Evolutionary conservation across 2,888 invertebrate species (phyloP), one percentile per base, ranked within the genome.

Genomic region (Drosophila maculinotata): DNA sequence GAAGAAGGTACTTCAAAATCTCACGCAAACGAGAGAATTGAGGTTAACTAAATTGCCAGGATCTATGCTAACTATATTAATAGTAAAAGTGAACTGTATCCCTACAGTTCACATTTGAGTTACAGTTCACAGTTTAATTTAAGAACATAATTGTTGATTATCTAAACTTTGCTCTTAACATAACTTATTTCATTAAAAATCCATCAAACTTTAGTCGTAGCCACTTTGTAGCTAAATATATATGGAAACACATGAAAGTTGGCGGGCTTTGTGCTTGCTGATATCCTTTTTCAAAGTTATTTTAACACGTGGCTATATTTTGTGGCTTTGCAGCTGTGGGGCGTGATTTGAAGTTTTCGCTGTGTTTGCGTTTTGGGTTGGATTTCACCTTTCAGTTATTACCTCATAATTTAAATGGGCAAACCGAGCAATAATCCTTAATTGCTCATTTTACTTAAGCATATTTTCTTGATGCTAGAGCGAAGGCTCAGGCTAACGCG

Each of bases 401-500:
- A 49, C 68, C 67, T 65, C 76, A 84, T 78, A 84, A 76, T 84
- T 82, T 78, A 79, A 82, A 84, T 73, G 81, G 81, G 59, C 76
- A 77, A 73, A 69, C 84, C 78, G 65, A 79, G 84, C 70, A 81
- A 84, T 84, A 82, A 82, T 84, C 82, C 82, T 83, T 84, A 84
- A 82, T 82, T 82, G 82, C 82, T 82, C 84, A 82, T 82, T 82
- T 82, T 78, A 79, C 84, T 74, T 78, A 69, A 78, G 79, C 80
- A 83, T 78, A 81, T 79, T 79, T 76, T 75, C 79, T 79, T 79
- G 57, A 51, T 44, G 57, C 65, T 53, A 48, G 39, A 35, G 42
- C 56, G 52, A 14, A 23, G 10, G 14, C 25, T 35, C 23, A 3
- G 20, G 20, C 20, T 20, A n/a, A 36, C n/a, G 23, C n/a, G 31